Evolutionary conservation across 2,888 invertebrate genomes (phyloP).

Genomic region (Papilio demoleus): DNA sequence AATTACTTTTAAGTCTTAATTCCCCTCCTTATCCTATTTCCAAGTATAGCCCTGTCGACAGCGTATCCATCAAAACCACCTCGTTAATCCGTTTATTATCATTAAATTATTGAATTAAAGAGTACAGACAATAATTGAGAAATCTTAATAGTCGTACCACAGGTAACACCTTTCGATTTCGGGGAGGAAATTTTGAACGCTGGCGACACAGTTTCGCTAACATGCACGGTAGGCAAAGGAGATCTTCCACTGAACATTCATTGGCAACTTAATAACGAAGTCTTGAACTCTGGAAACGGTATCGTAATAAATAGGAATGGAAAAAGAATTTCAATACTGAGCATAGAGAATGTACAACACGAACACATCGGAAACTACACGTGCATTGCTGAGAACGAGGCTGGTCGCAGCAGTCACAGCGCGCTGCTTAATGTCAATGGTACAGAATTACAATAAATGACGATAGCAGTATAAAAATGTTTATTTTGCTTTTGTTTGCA

Average conservation of each 20-base stretch:
- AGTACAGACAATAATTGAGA: constrained; percentile 5
- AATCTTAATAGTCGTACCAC: constrained; percentile 86
- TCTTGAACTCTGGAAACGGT: constrained; percentile 80
- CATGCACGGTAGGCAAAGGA: constrained; percentile 88
- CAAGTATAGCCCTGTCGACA: constrained; percentile 38
- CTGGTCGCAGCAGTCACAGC: constrained; percentile 85
- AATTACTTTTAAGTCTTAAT: constrained; percentile 39
- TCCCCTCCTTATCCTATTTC: constrained; percentile 39
- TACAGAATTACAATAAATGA: constrained; percentile 66
- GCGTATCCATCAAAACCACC: neutral
- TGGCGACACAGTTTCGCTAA: constrained; percentile 88
- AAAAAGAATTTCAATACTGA: constrained; percentile 87
- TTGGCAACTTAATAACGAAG: constrained; percentile 87
- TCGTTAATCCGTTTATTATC: neutral
- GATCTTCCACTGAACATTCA: constrained; percentile 87
- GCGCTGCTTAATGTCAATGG: constrained; percentile 88
- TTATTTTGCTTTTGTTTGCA: constrained; percentile 61
- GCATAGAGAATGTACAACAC: constrained; percentile 84
- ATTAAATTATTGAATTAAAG: neutral
- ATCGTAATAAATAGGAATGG: constrained; percentile 84
- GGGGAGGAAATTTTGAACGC: constrained; percentile 89
- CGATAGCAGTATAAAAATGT: constrained; percentile 25
- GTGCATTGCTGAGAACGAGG: constrained; percentile 86
- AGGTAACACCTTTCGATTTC: constrained; percentile 91
- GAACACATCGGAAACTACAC: constrained; percentile 86